Conservation (phyloP, 2,888 invertebrate species). For the Agonopterix heracliana region DNA sequence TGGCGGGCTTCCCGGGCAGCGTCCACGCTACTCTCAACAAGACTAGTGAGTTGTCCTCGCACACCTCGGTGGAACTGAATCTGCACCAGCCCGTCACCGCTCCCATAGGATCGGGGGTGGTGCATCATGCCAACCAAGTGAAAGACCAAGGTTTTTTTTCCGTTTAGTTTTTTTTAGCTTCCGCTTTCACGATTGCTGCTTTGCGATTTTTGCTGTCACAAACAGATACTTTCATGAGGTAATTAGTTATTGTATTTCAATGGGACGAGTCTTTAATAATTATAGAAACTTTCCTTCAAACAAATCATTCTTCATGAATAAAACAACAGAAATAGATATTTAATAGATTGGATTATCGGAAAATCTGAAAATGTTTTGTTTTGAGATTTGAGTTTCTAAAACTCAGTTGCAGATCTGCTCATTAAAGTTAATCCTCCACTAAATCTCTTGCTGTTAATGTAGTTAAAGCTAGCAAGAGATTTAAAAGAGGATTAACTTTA, state of each 20-base stretch:
- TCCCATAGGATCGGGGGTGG: conserved; percentile 66
- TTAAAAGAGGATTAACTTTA: no score
- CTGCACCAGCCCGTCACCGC: conserved; percentile 41
- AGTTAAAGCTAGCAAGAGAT: no score
- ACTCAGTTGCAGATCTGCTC: no score
- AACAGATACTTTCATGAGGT: conserved; percentile 23
- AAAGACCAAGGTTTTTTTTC: conserved; percentile 75
- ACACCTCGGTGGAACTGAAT: conserved; percentile 59
- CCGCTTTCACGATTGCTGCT: conserved; percentile 50
- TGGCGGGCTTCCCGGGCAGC: conserved; percentile 69
- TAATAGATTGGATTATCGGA: no score
- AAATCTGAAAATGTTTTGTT: no score
- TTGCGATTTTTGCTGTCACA: conserved; percentile 62
- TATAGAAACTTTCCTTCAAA: no score
- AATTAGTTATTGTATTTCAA: not conserved
- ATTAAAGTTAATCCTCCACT: no score
- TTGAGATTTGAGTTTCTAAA: no score
- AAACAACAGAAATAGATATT: no score
- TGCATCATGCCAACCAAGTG: conserved; percentile 67
- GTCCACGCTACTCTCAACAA: conserved; percentile 65
- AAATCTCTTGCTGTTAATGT: no score
- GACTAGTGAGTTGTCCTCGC: conserved; percentile 74
- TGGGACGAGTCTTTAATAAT: not conserved
- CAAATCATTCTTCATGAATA: no score
- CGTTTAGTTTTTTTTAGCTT: conserved; percentile 38